phyloP scores from a whole-genome alignment of 2,888 invertebrate species.

The Ypsolopha scabrella region DNA sequence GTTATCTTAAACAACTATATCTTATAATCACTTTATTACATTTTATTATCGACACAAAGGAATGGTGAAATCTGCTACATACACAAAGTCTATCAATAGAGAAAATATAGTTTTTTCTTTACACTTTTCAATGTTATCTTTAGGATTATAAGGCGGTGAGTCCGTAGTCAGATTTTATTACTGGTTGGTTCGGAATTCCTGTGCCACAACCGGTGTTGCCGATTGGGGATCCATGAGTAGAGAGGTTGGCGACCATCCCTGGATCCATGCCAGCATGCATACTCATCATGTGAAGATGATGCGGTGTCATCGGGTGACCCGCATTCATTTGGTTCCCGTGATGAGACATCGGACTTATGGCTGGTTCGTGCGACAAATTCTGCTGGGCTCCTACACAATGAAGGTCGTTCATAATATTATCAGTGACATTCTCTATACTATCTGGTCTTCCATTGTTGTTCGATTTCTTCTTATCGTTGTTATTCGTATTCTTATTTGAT shows the following conservation, averaged over 20 bases:
- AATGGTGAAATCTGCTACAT: slow-evolving; percentile 45
- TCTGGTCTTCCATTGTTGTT: slow-evolving; percentile 70
- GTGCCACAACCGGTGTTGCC: slow-evolving; percentile 60
- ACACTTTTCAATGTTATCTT: slow-evolving; percentile 25
- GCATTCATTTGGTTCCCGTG: slow-evolving; percentile 55
- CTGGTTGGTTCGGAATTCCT: slow-evolving; percentile 59
- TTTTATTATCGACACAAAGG: slow-evolving; percentile 57
- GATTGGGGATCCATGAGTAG: slow-evolving; percentile 68
- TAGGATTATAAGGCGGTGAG: slow-evolving; percentile 78
- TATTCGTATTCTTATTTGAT: slow-evolving; percentile 71
- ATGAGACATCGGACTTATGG: slow-evolving; percentile 65
- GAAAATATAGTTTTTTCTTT: slow-evolving; percentile 60
- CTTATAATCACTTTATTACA: slow-evolving; percentile 59
- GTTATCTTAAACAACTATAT: slow-evolving; percentile 38
- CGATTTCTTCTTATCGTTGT: slow-evolving; percentile 66
- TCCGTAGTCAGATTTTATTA: slow-evolving; percentile 90
- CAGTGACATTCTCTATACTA: slow-evolving; percentile 75
- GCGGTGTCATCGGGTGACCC: slow-evolving; percentile 68
- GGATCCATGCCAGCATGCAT: slow-evolving; percentile 61
- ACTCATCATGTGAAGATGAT: slow-evolving; percentile 62
- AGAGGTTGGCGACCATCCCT: slow-evolving; percentile 56
- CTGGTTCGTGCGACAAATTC: slow-evolving; percentile 55
- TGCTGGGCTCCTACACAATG: slow-evolving; percentile 68
- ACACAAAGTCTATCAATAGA: slow-evolving; percentile 40
- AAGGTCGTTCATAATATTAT: slow-evolving; percentile 71